Evolutionary conservation across 2,797 vertebrate species (phyloP), one percentile per base, ranked within the genome.

Genomic region (Lepilemur septentrionalis): DNA sequence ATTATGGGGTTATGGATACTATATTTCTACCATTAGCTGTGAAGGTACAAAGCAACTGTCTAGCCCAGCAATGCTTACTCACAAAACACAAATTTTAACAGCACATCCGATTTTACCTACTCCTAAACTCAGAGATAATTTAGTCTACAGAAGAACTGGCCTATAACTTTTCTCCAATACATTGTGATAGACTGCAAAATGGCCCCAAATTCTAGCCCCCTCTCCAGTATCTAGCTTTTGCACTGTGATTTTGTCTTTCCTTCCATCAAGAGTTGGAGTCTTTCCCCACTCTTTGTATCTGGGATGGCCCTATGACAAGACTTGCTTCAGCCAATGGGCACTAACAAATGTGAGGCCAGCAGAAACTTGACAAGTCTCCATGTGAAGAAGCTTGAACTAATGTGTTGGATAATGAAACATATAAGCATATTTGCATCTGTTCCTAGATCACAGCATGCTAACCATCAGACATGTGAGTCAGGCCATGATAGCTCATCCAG

Each of bases 61-160:
- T 69, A 63, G 17, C 35, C 59, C 20, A 73, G 43, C 59, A 57
- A 43, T 22, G 78, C 81, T 84, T 61, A 93, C 17, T 95, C 55
- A 96, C 25, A 93, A 96, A 94, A 35, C 57, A 81, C 70, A 14
- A 87, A 81, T 93, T 73, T 52, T 72, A 91, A 80, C 28, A 96
- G 18, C 30, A 63, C 10, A 88, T 90, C 15, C 12, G 13, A 61
- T 79, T 92, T 93, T 50, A 89, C 12, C 67, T 81, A 38, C 28
- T 67, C 67, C 57, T 87, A 48, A 88, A 84, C 80, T 92, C 59
- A 83, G 73, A 79, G 15, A 50, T 22, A 52, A 78, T 78, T 91
- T 6, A 28, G 75, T 92, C 35, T 20, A 15, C 30, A 80, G 61
- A 89, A 75, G 8, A 87, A 67, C 13, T 14, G 50, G 23, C 52